phyloP scores from a whole-genome alignment of 2,888 invertebrate genomes.

The Maniola hyperantus region DNA sequence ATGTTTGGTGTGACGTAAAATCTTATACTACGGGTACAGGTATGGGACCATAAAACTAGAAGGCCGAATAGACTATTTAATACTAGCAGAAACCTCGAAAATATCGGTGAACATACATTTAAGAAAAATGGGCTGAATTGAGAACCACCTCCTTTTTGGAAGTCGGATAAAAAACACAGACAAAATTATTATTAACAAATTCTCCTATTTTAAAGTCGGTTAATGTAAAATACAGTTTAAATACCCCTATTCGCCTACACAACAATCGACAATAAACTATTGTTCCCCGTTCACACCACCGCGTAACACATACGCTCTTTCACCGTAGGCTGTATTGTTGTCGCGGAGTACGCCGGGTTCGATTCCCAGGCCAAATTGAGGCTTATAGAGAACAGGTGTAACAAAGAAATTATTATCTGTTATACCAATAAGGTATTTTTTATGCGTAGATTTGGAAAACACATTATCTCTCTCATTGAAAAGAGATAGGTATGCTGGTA shows the following conservation, averaged over 20 bases:
- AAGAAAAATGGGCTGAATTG: no score
- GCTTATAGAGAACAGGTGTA: constrained; percentile 12
- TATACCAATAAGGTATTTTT: neutral
- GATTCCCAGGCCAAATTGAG: constrained; percentile 42
- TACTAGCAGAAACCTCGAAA: no score
- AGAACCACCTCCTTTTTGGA: no score
- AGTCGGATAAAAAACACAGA: no score
- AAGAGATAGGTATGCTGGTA: no score
- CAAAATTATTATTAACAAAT: no score
- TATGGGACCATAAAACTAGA: no score
- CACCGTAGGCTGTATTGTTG: constrained; percentile 31
- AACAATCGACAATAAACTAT: constrained; percentile 33
- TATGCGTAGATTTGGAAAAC: constrained; percentile 24
- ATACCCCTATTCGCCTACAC: neutral
- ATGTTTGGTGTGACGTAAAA: no score
- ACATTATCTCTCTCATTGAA: no score
- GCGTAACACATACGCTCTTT: constrained; percentile 43
- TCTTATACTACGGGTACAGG: no score
- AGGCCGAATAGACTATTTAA: no score
- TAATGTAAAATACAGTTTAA: constrained; percentile 16
- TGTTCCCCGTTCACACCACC: constrained; percentile 42
- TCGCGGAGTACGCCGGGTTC: constrained; percentile 29
- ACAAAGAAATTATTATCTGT: neutral
- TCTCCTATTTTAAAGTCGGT: neutral
- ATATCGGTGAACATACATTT: no score